Percentiles rank a stretch among this genome's conserved stretches.
Conservation (phyloP, 2,888 invertebrate species). For the Cylloceria caligata region DNA sequence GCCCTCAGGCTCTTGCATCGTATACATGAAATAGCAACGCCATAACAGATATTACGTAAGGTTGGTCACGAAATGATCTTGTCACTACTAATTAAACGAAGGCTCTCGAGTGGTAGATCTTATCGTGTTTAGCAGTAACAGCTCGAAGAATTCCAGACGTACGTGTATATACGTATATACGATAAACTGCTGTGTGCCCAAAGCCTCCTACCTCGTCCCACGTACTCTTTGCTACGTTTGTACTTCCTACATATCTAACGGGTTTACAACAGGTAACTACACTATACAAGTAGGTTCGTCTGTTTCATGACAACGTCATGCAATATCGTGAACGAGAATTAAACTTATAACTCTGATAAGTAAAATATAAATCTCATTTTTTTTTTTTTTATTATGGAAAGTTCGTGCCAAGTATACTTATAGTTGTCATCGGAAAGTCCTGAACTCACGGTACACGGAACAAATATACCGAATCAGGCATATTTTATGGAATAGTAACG, state of each 20-base stretch:
- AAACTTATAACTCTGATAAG: no score
- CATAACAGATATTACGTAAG: constrained; percentile 57
- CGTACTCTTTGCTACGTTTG: constrained; percentile 34
- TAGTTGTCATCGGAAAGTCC: no score
- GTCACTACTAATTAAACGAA: constrained; percentile 68
- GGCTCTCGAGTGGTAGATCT: constrained; percentile 53
- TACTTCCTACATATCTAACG: constrained; percentile 44
- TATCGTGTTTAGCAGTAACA: constrained; percentile 57
- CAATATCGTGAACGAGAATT: constrained; percentile 12
- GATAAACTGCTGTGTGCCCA: constrained; percentile 20
- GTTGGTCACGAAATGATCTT: constrained; percentile 68
- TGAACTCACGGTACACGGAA: no score
- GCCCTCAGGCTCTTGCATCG: constrained; percentile 24
- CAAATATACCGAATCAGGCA: no score
- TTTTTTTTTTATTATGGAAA: no score
- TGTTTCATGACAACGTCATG: constrained; percentile 48
- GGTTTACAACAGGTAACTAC: constrained; percentile 55
- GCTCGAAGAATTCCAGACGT: constrained; percentile 57
- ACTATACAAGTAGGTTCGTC: constrained; percentile 53
- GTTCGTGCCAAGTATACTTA: no score
- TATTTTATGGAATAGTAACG: no score
- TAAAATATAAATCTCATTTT: no score
- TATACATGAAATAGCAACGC: constrained; percentile 4
- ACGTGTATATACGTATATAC: constrained; percentile 15
- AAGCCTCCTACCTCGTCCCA: constrained; percentile 55